phyloP scores from a whole-genome alignment of 2,797 vertebrate genomes.

The Tympanoctomys barrerae region DNA sequence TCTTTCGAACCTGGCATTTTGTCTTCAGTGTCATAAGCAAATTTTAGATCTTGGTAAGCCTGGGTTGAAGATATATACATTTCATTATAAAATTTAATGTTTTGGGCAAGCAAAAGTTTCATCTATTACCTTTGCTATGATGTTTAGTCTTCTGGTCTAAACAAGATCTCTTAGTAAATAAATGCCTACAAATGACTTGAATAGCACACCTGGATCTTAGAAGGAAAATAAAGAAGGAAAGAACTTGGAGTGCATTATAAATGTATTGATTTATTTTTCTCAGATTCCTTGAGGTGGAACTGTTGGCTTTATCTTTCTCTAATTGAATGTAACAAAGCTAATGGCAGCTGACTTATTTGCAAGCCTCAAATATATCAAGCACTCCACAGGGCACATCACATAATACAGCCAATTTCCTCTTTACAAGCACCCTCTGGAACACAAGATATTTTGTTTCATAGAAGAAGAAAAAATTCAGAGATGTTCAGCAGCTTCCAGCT shows the following conservation, averaged over 20 bases:
- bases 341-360: not conserved
- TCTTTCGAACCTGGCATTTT: slow-evolving; percentile 44
- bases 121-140: slow-evolving; percentile 36
- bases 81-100: not conserved
- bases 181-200: not conserved
- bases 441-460: not conserved
- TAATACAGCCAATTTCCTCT: slow-evolving; percentile 16
- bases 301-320: slow-evolving; percentile 44
- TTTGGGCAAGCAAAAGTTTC: slow-evolving; percentile 10
- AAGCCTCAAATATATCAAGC: not conserved
- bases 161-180: slow-evolving; percentile 10
- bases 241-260: not conserved
- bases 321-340: slow-evolving; percentile 50
- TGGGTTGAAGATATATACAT: not conserved
- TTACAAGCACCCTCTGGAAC: not conserved
- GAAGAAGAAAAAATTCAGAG: slow-evolving; percentile 15
- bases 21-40: not conserved
- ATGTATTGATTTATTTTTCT: not conserved
- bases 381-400: not conserved
- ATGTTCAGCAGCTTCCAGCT: not conserved
- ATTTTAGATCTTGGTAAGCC: slow-evolving; percentile 1
- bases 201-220: not conserved
- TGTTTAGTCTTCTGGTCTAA: slow-evolving; percentile 26
- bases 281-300: not conserved
- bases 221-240: not conserved